These are phyloP conservation scores for Gymnocheta viridis DNA, from an alignment of 2,888 invertebrate species.

Conservation along the genomic window DNA sequence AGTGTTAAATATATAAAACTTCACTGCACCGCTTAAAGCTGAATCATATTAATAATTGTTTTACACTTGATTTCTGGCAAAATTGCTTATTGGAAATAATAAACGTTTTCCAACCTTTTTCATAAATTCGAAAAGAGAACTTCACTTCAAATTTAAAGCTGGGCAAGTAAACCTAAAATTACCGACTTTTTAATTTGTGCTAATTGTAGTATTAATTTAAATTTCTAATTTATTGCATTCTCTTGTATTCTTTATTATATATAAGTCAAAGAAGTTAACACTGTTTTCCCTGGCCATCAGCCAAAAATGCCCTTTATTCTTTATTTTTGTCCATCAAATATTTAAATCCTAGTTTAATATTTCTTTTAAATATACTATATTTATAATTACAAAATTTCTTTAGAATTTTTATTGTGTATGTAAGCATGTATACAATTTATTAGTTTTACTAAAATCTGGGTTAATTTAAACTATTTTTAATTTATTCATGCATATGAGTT, in stretches of 20 bases:
- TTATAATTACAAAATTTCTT: neutral
- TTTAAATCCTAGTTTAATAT: constrained; percentile 34
- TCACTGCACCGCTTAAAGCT: no score
- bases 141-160: no score
- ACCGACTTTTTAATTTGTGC: no score
- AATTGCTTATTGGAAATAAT: no score
- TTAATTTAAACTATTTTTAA: constrained; percentile 53
- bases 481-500: constrained; percentile 42
- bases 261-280: neutral
- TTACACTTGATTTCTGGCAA: no score
- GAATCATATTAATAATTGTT: no score
- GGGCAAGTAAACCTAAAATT: no score
- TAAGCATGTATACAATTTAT: neutral
- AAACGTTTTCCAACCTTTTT: no score
- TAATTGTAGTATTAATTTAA: neutral
- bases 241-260: neutral
- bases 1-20: no score
- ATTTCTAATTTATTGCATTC: neutral
- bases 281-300: neutral
- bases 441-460: constrained; percentile 48
- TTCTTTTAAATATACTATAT: neutral
- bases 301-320: neutral
- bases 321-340: neutral
- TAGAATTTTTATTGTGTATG: constrained; percentile 9
- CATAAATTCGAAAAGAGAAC: no score